These are phyloP conservation scores for Acrocephalus scirpaceus DNA, from an alignment of 2,797 vertebrate genomes.

Conservation along the genomic window DNA sequence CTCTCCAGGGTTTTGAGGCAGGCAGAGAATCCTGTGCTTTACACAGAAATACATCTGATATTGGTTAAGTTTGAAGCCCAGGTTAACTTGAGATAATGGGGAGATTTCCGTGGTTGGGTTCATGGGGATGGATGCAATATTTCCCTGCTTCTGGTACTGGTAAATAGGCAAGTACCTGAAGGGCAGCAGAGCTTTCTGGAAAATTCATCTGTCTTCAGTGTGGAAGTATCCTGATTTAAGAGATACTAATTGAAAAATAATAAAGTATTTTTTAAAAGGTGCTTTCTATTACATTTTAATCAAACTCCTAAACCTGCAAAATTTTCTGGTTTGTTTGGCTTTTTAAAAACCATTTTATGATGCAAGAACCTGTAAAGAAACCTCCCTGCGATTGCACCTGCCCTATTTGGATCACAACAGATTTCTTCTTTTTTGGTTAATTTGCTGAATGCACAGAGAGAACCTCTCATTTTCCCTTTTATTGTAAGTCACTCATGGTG, in stretches of 20 bases:
- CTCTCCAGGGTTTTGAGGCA: not conserved
- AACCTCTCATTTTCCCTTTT: not conserved
- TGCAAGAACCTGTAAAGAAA: not conserved
- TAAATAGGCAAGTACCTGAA: not conserved
- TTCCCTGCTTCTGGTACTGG: not conserved
- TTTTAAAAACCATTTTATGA: not conserved
- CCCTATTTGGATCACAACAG: not conserved
- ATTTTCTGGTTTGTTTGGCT: not conserved
- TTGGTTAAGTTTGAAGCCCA: not conserved
- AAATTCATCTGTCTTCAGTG: not conserved
- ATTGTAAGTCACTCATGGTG: not conserved
- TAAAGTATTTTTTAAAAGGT: not conserved
- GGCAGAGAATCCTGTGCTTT: not conserved
- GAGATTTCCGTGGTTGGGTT: not conserved
- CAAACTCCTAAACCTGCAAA: not conserved
- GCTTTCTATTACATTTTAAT: not conserved
- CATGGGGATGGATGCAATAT: not conserved
- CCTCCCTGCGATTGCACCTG: not conserved
- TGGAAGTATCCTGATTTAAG: not conserved
- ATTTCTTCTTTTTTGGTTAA: not conserved
- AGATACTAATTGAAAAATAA: not conserved
- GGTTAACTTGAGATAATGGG: not conserved
- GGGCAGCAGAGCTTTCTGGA: not conserved
- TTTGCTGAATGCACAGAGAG: not conserved
- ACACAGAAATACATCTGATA: not conserved